Conservation (phyloP, 2,797 vertebrate species). For the Gymnocypris eckloni region DNA sequence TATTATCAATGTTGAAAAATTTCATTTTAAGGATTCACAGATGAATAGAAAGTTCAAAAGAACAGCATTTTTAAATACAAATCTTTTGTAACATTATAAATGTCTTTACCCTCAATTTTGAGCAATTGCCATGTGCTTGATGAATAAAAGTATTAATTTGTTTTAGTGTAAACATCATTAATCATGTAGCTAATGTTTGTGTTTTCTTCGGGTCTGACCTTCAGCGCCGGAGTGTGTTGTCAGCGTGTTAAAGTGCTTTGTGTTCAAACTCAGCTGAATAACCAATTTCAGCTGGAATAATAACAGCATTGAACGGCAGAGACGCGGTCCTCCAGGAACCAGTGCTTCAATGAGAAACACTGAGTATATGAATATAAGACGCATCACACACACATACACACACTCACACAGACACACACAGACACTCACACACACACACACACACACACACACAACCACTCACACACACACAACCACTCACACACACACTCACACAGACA, state of each 20-base stretch:
- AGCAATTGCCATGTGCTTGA: no score
- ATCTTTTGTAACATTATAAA: no score
- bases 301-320: background rate
- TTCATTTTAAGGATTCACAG: no score
- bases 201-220: background rate
- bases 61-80: no score
- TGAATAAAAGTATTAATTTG: no score
- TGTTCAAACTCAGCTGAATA: background rate
- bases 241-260: slow-evolving; percentile 20
- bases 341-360: slow-evolving; percentile 26
- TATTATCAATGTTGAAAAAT: background rate
- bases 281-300: slow-evolving; percentile 24
- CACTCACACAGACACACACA: no score
- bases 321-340: background rate
- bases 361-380: background rate
- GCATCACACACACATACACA: slow-evolving; percentile 14
- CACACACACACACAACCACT: no score
- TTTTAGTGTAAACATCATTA: background rate
- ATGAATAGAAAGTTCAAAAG: no score
- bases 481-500: no score
- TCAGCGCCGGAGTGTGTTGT: background rate
- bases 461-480: no score
- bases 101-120: no score
- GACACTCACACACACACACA: no score
- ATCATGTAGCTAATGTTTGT: background rate